Evolutionary conservation across 2,888 invertebrate genomes (phyloP), one percentile per base, ranked within the genome.

Genomic region (Dichetophora obliterata): DNA sequence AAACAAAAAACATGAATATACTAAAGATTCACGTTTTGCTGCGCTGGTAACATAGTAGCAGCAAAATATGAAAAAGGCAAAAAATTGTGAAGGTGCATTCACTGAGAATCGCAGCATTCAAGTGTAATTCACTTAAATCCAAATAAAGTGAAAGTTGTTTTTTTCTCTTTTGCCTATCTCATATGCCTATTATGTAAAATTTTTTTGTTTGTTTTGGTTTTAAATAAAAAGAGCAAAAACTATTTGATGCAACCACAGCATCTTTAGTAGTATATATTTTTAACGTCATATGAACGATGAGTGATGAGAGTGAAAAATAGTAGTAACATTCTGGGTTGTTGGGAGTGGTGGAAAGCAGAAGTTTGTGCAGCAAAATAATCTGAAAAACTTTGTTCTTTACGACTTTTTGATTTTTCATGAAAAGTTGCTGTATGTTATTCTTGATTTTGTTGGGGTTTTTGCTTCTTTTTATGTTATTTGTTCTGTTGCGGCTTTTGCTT

Each of bases 131-230:
- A 59, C 24, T 59, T 59, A 22, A 59, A 22, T 5, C 24, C 57
- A 59, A 59, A 59, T 59, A 59, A 14, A 59, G 57, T 59, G 57
- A 19, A 59, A 24, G 57, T 59, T 59, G 2, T 59, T 59, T 59
- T 24, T 19, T 19, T 0, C 19, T 3, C 57, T 9, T 57, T 5
- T 2, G 19, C 57, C 4, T 59, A 14, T 19, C 24, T 27, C 5
- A 54, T n/a, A 2, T 54, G n/a, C 54, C 19, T 54, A 22, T 11
- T 54, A 9, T 54, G 19, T 8, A 54, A 19, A n/a, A 22, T 54
- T 22, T 54, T 22, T 11, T 11, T 43, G n/a, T 59, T 59, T 19
- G 3, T 14, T 59, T n/a, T 11, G 11, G 24, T 59, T 59, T 59
- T 8, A 59, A 19, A 8, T 8, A 54, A n/a, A 54, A 1, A n/a